Evolutionary conservation across 2,113 vertebrate genomes (phyloP).

Genomic region (Gavia stellata): DNA sequence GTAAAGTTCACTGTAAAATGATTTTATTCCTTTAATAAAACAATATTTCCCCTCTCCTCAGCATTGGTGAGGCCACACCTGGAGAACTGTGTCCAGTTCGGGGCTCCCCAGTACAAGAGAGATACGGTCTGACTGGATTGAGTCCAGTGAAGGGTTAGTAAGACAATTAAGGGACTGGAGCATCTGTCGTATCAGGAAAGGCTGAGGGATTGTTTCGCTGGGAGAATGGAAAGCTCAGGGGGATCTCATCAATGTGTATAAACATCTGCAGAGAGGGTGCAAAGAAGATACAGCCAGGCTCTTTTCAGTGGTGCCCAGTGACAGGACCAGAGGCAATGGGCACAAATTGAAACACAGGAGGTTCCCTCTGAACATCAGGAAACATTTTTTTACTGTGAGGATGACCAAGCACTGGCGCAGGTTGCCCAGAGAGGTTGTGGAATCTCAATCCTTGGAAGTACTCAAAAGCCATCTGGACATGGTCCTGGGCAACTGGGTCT

Average conservation of each 20-base stretch:
- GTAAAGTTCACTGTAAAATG: background rate
- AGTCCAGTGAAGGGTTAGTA: background rate
- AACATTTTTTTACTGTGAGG: background rate
- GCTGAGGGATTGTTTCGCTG: background rate
- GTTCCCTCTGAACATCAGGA: background rate
- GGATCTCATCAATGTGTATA: background rate
- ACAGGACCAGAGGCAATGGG: background rate
- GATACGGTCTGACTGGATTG: background rate
- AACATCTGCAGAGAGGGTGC: background rate
- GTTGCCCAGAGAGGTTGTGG: background rate
- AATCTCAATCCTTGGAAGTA: background rate
- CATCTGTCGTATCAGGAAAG: background rate
- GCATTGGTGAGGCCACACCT: background rate
- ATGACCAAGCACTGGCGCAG: accelerated
- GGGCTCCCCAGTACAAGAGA: background rate
- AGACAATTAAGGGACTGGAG: background rate
- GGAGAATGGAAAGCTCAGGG: background rate
- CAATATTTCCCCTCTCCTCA: background rate
- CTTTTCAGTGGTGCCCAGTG: background rate
- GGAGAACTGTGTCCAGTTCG: background rate
- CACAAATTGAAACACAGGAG: background rate
- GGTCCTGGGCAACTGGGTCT: background rate
- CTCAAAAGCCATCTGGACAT: background rate
- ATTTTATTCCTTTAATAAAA: background rate
- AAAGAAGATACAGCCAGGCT: background rate